Conservation (phyloP, 2,888 invertebrate genomes). For the Coenonympha glycerion region DNA sequence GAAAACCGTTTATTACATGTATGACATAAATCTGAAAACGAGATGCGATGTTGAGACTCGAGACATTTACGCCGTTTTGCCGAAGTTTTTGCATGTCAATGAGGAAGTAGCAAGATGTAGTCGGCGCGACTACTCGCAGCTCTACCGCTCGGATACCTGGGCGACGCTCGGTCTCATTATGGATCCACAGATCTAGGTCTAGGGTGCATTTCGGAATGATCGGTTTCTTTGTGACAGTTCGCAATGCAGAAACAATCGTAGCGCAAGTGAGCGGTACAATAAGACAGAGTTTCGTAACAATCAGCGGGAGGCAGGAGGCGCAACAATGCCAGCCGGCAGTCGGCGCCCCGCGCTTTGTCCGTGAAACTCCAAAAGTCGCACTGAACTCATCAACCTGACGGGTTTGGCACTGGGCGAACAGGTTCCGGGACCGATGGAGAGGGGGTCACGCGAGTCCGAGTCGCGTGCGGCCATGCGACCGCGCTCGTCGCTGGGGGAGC, state of each 20-base stretch:
- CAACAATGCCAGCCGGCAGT: conserved; percentile 35
- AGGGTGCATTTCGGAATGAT: conserved; percentile 1
- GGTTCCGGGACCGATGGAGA: conserved; percentile 56
- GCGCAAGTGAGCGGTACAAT: conserved; percentile 36
- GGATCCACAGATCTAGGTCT: not conserved
- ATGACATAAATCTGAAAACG: too few species aligned
- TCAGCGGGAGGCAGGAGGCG: conserved; percentile 34
- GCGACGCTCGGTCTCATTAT: not conserved
- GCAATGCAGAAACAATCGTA: conserved; percentile 34
- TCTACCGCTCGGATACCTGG: not conserved
- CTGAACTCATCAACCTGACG: conserved; percentile 32
- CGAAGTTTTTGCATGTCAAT: conserved; percentile 11
- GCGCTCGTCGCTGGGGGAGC: conserved; percentile 42
- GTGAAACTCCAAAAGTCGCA: conserved; percentile 37
- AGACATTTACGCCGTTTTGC: conserved; percentile 13
- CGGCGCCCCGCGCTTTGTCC: conserved; percentile 35
- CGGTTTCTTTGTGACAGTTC: conserved; percentile 22
- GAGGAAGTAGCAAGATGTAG: not conserved
- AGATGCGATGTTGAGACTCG: conserved; percentile 23
- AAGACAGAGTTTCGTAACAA: conserved; percentile 38
- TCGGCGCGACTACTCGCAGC: not conserved
- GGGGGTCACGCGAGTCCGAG: conserved; percentile 40
- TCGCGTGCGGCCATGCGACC: conserved; percentile 39
- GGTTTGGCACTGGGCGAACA: conserved; percentile 41
- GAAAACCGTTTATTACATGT: conserved; percentile 32